Conservation (phyloP, 2,113 vertebrate species). For the Macroglossus sobrinus region DNA sequence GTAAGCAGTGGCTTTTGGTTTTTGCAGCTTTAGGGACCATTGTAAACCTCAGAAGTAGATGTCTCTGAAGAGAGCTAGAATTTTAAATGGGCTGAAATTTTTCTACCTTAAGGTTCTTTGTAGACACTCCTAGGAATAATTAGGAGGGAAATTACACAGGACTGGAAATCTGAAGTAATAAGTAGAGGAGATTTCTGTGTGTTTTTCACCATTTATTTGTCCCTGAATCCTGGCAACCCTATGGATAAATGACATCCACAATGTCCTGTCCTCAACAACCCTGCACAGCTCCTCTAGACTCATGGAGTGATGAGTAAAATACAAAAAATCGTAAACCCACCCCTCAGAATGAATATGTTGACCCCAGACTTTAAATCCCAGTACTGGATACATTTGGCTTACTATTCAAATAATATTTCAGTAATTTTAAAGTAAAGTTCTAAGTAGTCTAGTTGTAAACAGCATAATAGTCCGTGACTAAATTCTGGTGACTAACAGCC, state of each 20-base stretch:
- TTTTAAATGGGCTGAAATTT: background rate
- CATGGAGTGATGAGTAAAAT: background rate
- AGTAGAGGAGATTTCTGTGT: background rate
- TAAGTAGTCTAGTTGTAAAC: background rate
- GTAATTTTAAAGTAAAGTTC: background rate
- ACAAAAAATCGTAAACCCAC: background rate
- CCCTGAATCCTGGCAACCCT: background rate
- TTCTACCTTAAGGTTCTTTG: background rate
- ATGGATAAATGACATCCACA: background rate
- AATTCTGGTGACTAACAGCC: background rate
- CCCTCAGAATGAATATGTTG: background rate
- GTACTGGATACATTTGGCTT: background rate
- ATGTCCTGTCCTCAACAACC: background rate
- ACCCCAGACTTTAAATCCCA: background rate
- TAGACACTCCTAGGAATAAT: background rate
- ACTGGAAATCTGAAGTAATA: background rate
- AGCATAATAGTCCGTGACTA: background rate
- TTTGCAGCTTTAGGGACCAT: background rate
- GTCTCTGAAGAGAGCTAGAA: background rate
- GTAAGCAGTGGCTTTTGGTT: background rate
- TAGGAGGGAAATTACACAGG: background rate
- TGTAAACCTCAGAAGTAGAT: background rate
- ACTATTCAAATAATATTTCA: background rate
- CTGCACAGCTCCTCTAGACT: too few relatives aligned
- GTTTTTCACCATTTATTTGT: fast-evolving